Percentiles rank a stretch among this genome's conserved stretches.
Conservation (phyloP, 2,888 invertebrate genomes). For the Helicoverpa assulta region DNA sequence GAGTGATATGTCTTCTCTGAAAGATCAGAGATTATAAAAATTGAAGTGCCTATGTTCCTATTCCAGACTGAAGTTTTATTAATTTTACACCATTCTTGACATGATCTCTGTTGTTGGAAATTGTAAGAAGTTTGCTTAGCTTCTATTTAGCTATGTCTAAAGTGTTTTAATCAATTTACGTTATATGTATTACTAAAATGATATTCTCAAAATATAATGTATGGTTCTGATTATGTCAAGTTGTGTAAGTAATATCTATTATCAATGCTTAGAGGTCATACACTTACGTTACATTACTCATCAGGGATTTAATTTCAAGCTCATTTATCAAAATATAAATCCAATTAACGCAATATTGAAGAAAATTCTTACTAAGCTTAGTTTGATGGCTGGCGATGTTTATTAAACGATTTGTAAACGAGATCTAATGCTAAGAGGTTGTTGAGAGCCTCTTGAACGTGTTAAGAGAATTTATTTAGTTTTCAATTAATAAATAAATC, state of each 20-base stretch:
- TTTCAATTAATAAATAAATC: too few species aligned
- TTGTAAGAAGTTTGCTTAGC: too few species aligned
- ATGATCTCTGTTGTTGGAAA: too few species aligned
- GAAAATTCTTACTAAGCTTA: slow-evolving; percentile 6
- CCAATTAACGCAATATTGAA: not conserved
- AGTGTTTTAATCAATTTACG: too few species aligned
- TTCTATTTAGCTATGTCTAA: too few species aligned
- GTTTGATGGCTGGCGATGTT: slow-evolving; percentile 15
- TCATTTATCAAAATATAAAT: slow-evolving; percentile 28
- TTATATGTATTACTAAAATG: too few species aligned
- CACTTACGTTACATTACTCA: too few species aligned
- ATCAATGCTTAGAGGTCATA: slow-evolving; percentile 3
- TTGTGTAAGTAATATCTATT: not conserved
- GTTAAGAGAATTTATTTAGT: not conserved
- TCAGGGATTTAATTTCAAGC: slow-evolving; percentile 6
- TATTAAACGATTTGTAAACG: slow-evolving; percentile 1
- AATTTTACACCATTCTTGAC: too few species aligned
- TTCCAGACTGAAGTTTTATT: not conserved
- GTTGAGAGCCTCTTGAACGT: not conserved
- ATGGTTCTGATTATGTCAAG: too few species aligned
- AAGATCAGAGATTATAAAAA: too few species aligned
- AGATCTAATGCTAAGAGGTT: not conserved
- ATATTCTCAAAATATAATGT: too few species aligned
- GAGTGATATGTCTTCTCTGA: not conserved
- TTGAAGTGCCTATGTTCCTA: too few species aligned